Evolutionary conservation across 2,888 invertebrate species (phyloP), one percentile per base, ranked within the genome.

Genomic region (Bugulina stolonifera): DNA sequence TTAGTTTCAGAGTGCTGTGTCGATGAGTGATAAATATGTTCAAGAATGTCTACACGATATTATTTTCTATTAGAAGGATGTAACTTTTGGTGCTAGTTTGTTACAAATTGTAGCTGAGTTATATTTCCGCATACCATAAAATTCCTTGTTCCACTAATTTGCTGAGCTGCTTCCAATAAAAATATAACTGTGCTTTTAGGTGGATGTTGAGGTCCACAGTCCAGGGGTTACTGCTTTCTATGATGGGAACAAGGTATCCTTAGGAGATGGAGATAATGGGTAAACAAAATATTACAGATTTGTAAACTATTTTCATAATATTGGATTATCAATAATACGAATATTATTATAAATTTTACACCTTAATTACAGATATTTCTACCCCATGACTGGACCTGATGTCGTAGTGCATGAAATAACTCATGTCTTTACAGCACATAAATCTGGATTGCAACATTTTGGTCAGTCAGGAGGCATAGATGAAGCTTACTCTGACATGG

Each of bases 391-490:
- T 25, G 32, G 29, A 14, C 64, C 64, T 25, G 64, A 64, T n/a
- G n/a, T 64, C 2, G 64, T 64, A 2, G 34, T 64, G 5, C 64
- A 64, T 64, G 64, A 64, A 27, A 32, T 64, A 14, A 32, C 29
- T 29, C 64, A 64, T 64, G 64, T n/a, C 64, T 64, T 64, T 32
- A 64, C 64, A 64, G 64, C 25, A 32, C 64, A 64, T 27, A 64
- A 64, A 10, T 64, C 64, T 14, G 32, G 32, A 2, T 32, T 64
- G 32, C 27, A 29, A 14, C 32, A 64, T 32, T 3, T 3, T 10
- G 32, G 32, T 14, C 64, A 64, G 32, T 64, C 64, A 14, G 64
- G 64, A 27, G 27, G 29, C 14, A 64, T 64, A 2, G 27, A 25
- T 25, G 64, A 64, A 32, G 2, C 64, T 3, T 64, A 64, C 32